Evolutionary conservation across 2,113 vertebrate genomes (phyloP), one percentile per base, ranked within the genome.

Genomic region (Calyptommatus sinebrachiatus): DNA sequence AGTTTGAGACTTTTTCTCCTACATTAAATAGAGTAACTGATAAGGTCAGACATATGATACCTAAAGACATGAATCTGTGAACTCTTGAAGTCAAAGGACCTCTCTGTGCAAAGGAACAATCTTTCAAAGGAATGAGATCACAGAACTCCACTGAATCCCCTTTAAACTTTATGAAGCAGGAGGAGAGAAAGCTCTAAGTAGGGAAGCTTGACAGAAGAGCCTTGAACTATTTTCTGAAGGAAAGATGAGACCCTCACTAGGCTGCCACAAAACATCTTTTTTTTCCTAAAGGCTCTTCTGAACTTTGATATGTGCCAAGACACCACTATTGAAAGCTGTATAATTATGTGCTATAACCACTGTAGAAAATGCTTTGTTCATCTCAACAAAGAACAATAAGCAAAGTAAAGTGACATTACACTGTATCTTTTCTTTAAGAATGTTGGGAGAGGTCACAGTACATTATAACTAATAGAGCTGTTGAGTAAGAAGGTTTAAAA

Each of bases 201-300:
- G 94, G 95, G 94, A 96, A 96, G 94, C 94, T 95, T 96, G 96
- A 97, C 95, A 97, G 96, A 97, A 96, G 95, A 96, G 96, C 96
- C 96, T 97, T 97, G 96, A 97, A 97, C 95, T 95, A 89, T 96
- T 95, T 95, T 95, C 96, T 96, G 96, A 96, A 96, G 95, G 97
- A 97, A 97, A 98, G 97, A 96, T 96, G 97, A 98, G 96, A 97
- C 96, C 95, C 96, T 97, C 96, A 96, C 95, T 96, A 94, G 96
- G 95, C 96, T 94, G 94, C 96, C 96, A 97, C 97, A 97, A 98
- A 98, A 97, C 95, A 95, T 94, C 94, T 96, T 96, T 97, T 96
- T 96, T 90, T 95, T 92, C 95, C 92, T 94, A 96, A 95, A 95
- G 94, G 93, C 94, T 96, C 94, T 93, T 96, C 94, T 96, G 95